Base-by-base conservation (phyloP, 2,113 vertebrate genomes). In the Fregata magnificens region DNA sequence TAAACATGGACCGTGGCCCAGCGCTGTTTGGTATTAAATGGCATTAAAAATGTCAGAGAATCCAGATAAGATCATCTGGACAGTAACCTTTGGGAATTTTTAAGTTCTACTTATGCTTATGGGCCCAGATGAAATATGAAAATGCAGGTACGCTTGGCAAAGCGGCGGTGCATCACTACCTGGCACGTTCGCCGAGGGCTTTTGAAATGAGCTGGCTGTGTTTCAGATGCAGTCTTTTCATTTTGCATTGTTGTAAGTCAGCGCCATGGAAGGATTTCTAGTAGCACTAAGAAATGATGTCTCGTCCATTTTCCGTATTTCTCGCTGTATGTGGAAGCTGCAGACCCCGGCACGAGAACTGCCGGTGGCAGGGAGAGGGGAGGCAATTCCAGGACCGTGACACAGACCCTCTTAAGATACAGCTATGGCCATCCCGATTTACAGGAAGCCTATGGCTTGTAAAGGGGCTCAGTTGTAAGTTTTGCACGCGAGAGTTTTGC, bases 231-330 rank as follows among this genome's bases (percentile, higher is more conserved):
- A 15, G 38, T 9, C 55, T 49, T 79, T 65, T 63, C 59, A 21
- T 38, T 62, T 38, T 40, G 32, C 42, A 2, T 16, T 44, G 53
- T 20, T 55, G 20, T 38, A 28, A 87, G 17, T 16, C 47, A 26
- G n/a, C 19, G 32, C 42, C 62, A 19, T 1, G 0, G 70, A 28
- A 31, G 49, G 40, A 58, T 76, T 86, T 63, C 71, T 31, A 52
- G 82, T 11, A 89, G 88, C 29, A 9, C 44, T 19, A 15, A 65
- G 16, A 40, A 53, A n/a, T 2, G 0, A 10, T 2, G 0, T 40
- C 31, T 42, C 0, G 0, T 40, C 70, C 7, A 1, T 63, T 79
- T 79, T 79, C 69, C 0, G 0, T 49, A 1, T 38, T 67, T 77
- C 56, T 89, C 10, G 8, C 71, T 70, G 24, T 3, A 28, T 9